These are phyloP conservation scores for Caenorhabditis zanzibari DNA, from an alignment of 2,888 invertebrate genomes.

Conservation along the genomic window DNA sequence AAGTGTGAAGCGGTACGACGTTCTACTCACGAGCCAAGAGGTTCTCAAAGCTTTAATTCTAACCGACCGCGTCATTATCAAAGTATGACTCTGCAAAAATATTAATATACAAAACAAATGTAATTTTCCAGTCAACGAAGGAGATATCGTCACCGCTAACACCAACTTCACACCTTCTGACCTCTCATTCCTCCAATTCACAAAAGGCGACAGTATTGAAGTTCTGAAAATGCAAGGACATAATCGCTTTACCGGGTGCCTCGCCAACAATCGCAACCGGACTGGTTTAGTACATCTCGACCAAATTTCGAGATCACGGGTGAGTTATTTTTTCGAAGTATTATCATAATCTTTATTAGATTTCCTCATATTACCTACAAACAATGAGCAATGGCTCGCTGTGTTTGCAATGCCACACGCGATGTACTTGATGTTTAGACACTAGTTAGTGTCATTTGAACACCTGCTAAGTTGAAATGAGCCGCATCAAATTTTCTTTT, in stretches of 20 bases:
- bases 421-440: conserved; percentile 50
- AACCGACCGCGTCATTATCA: conserved; percentile 25
- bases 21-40: conserved; percentile 40
- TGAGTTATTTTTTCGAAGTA: conserved; percentile 27
- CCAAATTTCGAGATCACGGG: conserved; percentile 55
- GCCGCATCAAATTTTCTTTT: conserved; percentile 2
- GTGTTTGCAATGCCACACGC: conserved; percentile 13
- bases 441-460: conserved; percentile 37
- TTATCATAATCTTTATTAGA: neutral
- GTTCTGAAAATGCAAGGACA: conserved; percentile 70
- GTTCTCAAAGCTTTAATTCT: conserved; percentile 58
- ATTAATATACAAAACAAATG: neutral
- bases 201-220: conserved; percentile 75
- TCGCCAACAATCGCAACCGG: conserved; percentile 62
- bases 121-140: conserved; percentile 38
- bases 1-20: conserved; percentile 53
- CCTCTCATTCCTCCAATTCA: conserved; percentile 56
- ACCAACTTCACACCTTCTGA: conserved; percentile 51
- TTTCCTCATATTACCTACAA: conserved; percentile 7
- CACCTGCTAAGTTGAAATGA: conserved; percentile 52
- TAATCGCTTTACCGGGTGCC: conserved; percentile 67
- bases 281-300: conserved; percentile 69
- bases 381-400: conserved; percentile 3
- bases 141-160: conserved; percentile 67
- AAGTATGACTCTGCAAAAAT: neutral